Evolutionary conservation across 2,888 invertebrate genomes (phyloP).

Genomic region (Leistus spinibarbis): DNA sequence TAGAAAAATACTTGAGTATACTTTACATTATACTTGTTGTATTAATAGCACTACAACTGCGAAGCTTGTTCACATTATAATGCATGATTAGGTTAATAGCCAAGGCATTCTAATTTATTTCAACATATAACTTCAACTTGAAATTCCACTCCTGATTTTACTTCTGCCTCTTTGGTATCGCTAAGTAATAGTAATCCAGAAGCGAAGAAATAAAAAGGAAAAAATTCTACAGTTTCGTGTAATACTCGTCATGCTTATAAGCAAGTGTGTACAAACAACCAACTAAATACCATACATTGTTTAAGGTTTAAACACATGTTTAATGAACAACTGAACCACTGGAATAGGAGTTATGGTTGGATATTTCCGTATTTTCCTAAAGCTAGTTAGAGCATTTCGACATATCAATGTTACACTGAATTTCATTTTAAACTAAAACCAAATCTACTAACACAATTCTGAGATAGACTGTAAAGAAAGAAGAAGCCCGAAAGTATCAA

Average conservation of each 20-base stretch:
- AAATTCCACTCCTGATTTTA: no score
- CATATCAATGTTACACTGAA: no score
- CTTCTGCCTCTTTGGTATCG: neutral
- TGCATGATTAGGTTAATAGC: no score
- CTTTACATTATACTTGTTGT: no score
- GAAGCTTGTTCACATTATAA: no score
- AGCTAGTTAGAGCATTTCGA: neutral
- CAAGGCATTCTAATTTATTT: no score
- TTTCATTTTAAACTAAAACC: no score
- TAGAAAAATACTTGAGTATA: no score
- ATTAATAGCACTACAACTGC: no score
- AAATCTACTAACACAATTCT: no score
- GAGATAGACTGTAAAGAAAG: no score
- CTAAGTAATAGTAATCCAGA: neutral
- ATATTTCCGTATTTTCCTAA: conserved; percentile 1
- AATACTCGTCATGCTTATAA: neutral
- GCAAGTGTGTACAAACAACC: conserved; percentile 7
- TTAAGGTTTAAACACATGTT: neutral
- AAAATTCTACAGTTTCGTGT: conserved; percentile 5
- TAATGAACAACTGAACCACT: neutral
- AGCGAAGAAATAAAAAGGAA: neutral
- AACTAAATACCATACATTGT: neutral
- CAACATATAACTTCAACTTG: no score
- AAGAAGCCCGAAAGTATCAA: neutral
- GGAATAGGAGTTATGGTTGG: neutral